Evolutionary conservation across 2,797 vertebrate species (phyloP), one percentile per base, ranked within the genome.

Genomic region (Anguilla megastoma): DNA sequence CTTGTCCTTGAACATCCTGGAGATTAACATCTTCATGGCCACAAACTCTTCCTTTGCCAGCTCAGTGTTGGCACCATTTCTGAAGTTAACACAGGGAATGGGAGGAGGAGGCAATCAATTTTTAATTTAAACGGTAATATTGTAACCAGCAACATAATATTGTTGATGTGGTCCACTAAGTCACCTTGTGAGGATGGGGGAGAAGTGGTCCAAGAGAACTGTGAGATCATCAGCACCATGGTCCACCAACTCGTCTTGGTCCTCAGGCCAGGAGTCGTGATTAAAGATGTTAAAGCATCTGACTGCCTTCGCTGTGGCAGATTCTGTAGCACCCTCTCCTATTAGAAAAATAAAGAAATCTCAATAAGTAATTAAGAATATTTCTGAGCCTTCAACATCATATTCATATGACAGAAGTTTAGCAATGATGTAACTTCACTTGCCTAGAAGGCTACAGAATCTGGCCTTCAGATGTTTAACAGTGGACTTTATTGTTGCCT

Each of bases 271-370:
- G 82, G 71, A 84, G 69, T 91, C 87, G 87, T 90, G 87, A 50
- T 84, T 90, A 66, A 91, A 91, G 18, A 90, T 87, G 6, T 88
- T 90, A 30, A 91, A 91, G 18, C 83, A 90, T 79, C 83, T 91
- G 8, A 87, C 88, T 69, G 90, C 90, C 74, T 90, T 90, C 0
- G 88, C 69, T 89, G 87, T 86, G 27, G 48, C 87, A 71, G 83
- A 56, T 48, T 86, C 56, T n/a, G 41, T 60, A 82, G 45, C 74
- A 76, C 16, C 56, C 86, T 87, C 87, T 54, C 58, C 86, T 87
- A 76, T 85, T 66, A 66, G 6, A 33, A 90, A 45, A 87, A 87
- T 10, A 87, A 87, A 83, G 41, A 90, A 14, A 86, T 86, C n/a
- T 71, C 36, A 69, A 41, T 50, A 86, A 71, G 52, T 50, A 33